phyloP scores from a whole-genome alignment of 2,797 vertebrate genomes.

The Danio kyathit region DNA sequence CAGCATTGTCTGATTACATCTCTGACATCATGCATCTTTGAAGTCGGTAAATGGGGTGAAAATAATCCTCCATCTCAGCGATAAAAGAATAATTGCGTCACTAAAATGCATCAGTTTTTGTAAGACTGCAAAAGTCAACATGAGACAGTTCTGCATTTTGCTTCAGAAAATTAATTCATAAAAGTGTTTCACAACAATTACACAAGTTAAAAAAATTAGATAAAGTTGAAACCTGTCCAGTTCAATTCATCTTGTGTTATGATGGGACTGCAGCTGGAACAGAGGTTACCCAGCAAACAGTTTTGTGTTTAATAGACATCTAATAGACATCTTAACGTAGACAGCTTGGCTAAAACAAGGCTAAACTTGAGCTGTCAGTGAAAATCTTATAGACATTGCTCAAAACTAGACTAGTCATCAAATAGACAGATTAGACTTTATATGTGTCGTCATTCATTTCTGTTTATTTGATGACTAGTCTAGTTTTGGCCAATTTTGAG shows the following conservation, averaged over 20 bases:
- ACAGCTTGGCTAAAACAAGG: no score
- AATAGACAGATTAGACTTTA: no score
- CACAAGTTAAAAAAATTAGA: background rate
- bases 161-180: background rate
- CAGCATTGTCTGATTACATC: background rate
- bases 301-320: no score
- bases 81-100: background rate
- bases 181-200: background rate
- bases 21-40: background rate
- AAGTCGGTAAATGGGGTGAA: slow-evolving; percentile 22
- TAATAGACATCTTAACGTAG: no score
- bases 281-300: background rate
- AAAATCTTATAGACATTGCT: no score
- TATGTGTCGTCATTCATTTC: no score
- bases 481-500: no score
- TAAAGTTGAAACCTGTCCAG: background rate
- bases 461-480: no score
- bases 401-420: no score
- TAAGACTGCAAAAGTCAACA: background rate
- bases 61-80: slow-evolving; percentile 7
- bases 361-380: no score
- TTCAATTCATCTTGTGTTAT: background rate
- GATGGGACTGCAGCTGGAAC: background rate
- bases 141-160: background rate
- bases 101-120: slow-evolving; percentile 7